Base-by-base conservation (phyloP, 2,797 vertebrate genomes). In the Pantherophis vulpinus region DNA sequence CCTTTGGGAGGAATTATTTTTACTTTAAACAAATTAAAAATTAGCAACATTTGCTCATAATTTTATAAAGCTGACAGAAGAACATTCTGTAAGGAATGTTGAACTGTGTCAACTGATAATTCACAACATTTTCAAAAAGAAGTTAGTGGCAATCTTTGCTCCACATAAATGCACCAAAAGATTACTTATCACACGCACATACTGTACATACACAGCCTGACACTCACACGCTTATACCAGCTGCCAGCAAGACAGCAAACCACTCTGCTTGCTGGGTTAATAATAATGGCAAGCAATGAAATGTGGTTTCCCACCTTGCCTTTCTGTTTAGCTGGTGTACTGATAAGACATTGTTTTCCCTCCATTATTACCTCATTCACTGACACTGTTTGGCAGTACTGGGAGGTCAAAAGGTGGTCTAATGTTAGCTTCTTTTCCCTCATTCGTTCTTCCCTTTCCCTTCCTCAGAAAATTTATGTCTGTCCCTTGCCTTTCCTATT, bases 401-500 rank as follows among this genome's bases (percentile, higher is more conserved):
- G 0, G 12, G 94, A 97, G 97, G 97, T 97, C 96, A 96, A 89
- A 60, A 94, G 96, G 94, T 95, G 88, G 66, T 87, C 92, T 95
- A 92, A 89, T 95, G 95, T 97, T 96, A 97, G 95, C 91, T 91
- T 89, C 93, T 92, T 96, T 93, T 95, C 87, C 79, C 95, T 91
- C 37, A 92, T 96, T 90, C 95, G 95, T 93, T 96, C 97, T 96
- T 51, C n/a, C 61, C 32, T 60, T 91, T 95, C 94, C 87, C 89
- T 97, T 97, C 96, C 97, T 93, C 93, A 97, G 97, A 98, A 98
- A 97, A 97, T 96, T 94, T 97, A 97, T 96, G 96, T 94, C 97
- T 97, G 97, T 97, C 96, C 96, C 94, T 94, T 96, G 96, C 97
- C 96, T 95, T 47, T 97, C 93, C 97, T 96, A 97, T 97, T 97